Percentiles rank a stretch among this genome's conserved stretches.
phyloP scores from a whole-genome alignment of 2,113 vertebrate species.

The Microcebus tavaratra region DNA sequence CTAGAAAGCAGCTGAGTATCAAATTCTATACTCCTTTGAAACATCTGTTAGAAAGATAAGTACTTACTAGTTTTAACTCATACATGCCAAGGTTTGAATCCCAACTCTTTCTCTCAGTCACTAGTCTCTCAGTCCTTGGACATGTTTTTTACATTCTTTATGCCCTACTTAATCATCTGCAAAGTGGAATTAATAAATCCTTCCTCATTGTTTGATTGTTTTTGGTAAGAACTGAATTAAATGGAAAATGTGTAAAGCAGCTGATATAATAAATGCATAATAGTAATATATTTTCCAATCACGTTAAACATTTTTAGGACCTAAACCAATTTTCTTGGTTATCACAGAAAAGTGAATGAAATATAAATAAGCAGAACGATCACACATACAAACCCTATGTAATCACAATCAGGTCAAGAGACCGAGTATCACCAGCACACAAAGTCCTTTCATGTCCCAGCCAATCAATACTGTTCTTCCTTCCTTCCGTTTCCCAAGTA shows the following conservation, averaged over 20 bases:
- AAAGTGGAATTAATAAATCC: not conserved
- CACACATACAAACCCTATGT: not conserved
- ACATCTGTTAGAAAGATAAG: not conserved
- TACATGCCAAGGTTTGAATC: not conserved
- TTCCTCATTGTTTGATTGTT: not conserved
- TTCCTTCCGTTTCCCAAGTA: not conserved
- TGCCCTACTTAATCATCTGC: not conserved
- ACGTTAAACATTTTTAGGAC: not conserved
- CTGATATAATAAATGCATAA: not conserved
- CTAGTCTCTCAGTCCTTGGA: not conserved
- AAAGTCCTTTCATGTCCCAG: not conserved
- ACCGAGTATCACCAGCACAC: not conserved
- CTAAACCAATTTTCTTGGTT: not conserved
- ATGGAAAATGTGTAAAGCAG: not conserved
- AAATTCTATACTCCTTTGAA: not conserved
- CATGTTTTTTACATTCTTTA: not conserved
- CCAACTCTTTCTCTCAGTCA: not conserved
- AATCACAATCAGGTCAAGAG: not conserved
- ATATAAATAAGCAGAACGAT: slow-evolving; percentile 1
- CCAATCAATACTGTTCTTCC: fast-evolving
- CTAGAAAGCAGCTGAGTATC: not conserved
- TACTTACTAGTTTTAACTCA: not conserved
- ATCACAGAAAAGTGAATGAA: not conserved
- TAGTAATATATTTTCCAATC: not conserved
- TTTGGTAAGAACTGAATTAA: not conserved